These are phyloP conservation scores for Entelurus aequoreus DNA, from an alignment of 2,113 vertebrate species.

Conservation along the genomic window DNA sequence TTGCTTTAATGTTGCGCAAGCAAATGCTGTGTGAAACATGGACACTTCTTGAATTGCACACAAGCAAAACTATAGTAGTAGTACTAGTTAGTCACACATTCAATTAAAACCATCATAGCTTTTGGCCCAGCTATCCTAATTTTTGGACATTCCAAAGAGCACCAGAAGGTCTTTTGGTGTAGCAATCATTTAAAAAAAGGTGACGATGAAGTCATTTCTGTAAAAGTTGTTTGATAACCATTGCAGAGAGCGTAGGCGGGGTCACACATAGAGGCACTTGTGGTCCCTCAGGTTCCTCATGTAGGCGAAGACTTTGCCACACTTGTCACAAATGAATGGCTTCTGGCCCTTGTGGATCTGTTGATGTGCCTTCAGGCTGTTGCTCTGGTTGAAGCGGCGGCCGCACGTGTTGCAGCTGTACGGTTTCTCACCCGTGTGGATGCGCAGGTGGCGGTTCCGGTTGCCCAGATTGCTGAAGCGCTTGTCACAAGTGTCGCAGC, in stretches of 20 bases:
- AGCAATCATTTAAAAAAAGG: too few relatives aligned
- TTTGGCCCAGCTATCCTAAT: too few relatives aligned
- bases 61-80: too few relatives aligned
- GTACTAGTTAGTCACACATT: too few relatives aligned
- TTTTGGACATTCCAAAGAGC: not conserved
- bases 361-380: conserved; percentile 72
- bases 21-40: too few relatives aligned
- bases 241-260: too few relatives aligned
- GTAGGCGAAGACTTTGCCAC: conserved; percentile 71
- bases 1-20: too few relatives aligned
- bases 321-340: conserved; percentile 74
- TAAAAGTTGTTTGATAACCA: not conserved
- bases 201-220: not conserved
- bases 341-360: conserved; percentile 72
- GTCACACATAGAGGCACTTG: conserved; percentile 58
- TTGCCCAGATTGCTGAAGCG: conserved; percentile 75
- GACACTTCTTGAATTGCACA: too few relatives aligned
- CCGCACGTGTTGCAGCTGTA: conserved; percentile 64
- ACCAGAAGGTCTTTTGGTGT: not conserved
- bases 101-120: too few relatives aligned
- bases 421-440: conserved; percentile 73
- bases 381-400: conserved; percentile 71
- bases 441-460: conserved; percentile 75
- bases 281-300: conserved; percentile 71
- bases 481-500: conserved; percentile 73